Conservation (phyloP, 2,888 invertebrate species). For the Pemphredon lugubris region DNA sequence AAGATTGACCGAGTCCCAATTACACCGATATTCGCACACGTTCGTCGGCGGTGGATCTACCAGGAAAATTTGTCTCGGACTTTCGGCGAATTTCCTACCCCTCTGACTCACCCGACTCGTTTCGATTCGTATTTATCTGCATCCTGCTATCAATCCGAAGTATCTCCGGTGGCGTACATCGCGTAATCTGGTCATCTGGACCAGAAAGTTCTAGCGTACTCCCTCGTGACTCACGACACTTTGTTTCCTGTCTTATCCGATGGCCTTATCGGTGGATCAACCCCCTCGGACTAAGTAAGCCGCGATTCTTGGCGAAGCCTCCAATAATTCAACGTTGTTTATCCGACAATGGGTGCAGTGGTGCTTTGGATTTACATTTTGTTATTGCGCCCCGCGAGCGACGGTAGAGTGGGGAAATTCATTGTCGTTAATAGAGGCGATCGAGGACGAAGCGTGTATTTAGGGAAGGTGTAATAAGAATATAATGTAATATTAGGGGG, state of each 20-base stretch:
- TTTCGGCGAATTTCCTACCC: slow-evolving; percentile 19
- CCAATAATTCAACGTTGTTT: slow-evolving; percentile 25
- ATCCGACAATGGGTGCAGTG: slow-evolving; percentile 5
- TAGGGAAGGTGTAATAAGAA: no score
- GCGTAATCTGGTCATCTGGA: slow-evolving; percentile 48
- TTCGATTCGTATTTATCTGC: slow-evolving; percentile 34
- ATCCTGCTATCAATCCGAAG: slow-evolving; percentile 22
- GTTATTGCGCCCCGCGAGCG: no score
- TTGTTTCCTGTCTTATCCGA: slow-evolving; percentile 50
- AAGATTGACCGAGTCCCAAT: slow-evolving; percentile 3
- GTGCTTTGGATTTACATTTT: no score
- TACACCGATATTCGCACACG: slow-evolving; percentile 7
- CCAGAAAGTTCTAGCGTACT: slow-evolving; percentile 34
- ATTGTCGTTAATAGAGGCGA: no score
- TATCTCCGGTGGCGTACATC: slow-evolving; percentile 14
- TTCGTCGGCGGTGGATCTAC: slow-evolving; percentile 1
- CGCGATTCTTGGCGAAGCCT: slow-evolving; percentile 17
- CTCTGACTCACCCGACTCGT: slow-evolving; percentile 42
- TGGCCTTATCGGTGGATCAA: slow-evolving; percentile 18
- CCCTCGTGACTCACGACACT: slow-evolving; percentile 57
- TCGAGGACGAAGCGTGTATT: no score
- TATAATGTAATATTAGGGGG: no score
- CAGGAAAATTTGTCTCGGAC: background rate
- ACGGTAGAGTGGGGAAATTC: no score
- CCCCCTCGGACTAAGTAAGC: slow-evolving; percentile 9